Base-by-base conservation (phyloP, 2,888 invertebrate genomes). In the Amiota minor region DNA sequence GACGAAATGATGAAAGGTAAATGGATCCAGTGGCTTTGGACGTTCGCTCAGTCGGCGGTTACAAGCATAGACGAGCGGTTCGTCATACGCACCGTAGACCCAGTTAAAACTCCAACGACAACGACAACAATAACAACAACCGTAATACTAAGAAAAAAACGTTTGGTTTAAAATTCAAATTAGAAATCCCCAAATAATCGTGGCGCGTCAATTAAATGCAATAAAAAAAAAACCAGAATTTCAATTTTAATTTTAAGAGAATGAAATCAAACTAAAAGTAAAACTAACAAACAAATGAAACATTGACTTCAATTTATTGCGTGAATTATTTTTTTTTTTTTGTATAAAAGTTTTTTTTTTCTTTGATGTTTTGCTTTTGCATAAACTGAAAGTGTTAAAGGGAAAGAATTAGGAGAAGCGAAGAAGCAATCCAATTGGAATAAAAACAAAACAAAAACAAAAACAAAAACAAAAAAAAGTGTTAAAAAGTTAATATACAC, bases 1-100 rank as follows among this genome's bases (percentile, higher is more conserved):
- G 56, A 47, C 69, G 65, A 62, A 64, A 74, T 49, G 68, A 53
- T 50, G 61, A 73, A 78, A 74, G 70, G 69, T 77, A 47, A 65
- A 47, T 14, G 35, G 35, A 11, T 45, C 11, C 23, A 10, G 61
- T 61, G 61, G 62, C 62, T 23, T 20, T 69, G 77, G 71, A 74
- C 73, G 74, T 59, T 77, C 71, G 75, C 79, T 85, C 83, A 88
- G 88, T 88, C 82, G 86, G 86, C 84, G 85, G 84, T 81, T 82
- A 84, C 83, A 86, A 82, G 82, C 84, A 86, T 74, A 83, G 80
- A 79, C 81, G 86, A 82, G 78, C 82, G 84, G 86, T 87, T 80
- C 79, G 45, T 71, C 56, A 72, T 79, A 23, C 23, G 23, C 23
- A 23, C 23, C 23, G 23, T 23, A 23, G 23, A 23, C 23, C 23